Evolutionary conservation across 2,888 invertebrate genomes (phyloP).

Genomic region (Fragum whitleyi): DNA sequence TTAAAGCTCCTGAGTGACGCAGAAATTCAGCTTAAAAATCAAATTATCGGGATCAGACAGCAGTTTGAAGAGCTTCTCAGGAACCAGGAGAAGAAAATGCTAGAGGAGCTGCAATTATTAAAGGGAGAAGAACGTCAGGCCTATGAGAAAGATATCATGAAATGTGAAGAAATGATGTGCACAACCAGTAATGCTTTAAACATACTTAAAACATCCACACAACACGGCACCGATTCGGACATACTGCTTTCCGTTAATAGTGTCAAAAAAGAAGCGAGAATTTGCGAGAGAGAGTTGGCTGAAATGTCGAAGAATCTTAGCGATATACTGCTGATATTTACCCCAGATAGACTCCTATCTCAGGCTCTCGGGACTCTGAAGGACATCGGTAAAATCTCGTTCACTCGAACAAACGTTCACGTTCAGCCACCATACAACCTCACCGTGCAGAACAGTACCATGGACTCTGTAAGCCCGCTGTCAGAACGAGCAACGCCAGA

Average conservation of each 20-base stretch:
- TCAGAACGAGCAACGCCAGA: conserved; percentile 48
- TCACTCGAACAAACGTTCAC: conserved; percentile 64
- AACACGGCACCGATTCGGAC: conserved; percentile 69
- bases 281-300: conserved; percentile 59
- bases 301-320: conserved; percentile 58
- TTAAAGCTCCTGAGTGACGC: conserved; percentile 64
- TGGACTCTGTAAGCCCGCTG: conserved; percentile 47
- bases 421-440: conserved; percentile 68
- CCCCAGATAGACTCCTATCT: conserved; percentile 58
- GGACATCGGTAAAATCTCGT: conserved; percentile 64
- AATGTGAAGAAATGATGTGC: conserved; percentile 68
- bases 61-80: conserved; percentile 67
- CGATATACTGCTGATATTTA: conserved; percentile 66
- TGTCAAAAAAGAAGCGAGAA: conserved; percentile 64
- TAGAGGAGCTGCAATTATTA: conserved; percentile 61
- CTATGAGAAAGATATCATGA: conserved; percentile 63
- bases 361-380: conserved; percentile 57
- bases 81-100: conserved; percentile 63
- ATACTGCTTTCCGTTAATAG: conserved; percentile 66
- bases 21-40: conserved; percentile 61
- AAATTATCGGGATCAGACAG: conserved; percentile 65
- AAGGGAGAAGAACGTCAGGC: conserved; percentile 58
- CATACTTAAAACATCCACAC: conserved; percentile 64
- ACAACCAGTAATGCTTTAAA: conserved; percentile 67
- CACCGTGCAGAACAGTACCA: conserved; percentile 33